A percentile compares a stretch with the other conserved stretches of the same genome.
Conservation (phyloP, 2,888 invertebrate genomes). For the Cacoxenus indagator region DNA sequence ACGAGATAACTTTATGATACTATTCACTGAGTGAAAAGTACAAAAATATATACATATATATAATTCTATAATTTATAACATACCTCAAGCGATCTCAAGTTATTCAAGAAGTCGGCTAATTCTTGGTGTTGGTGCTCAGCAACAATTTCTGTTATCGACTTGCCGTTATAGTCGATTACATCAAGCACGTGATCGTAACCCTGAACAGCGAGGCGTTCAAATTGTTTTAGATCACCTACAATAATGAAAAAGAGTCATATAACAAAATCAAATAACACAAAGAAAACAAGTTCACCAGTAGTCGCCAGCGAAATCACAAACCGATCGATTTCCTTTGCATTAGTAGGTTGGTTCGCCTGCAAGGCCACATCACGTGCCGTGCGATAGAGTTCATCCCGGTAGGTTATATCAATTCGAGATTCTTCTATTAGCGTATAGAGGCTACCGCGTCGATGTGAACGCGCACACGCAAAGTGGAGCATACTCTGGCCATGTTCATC, state of each 20-base stretch:
- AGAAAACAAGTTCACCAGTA: too few relatives aligned
- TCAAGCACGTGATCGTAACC: constrained; percentile 91
- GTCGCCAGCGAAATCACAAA: constrained; percentile 84
- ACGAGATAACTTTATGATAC: not conserved
- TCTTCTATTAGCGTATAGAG: constrained; percentile 85
- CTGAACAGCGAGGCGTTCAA: constrained; percentile 76
- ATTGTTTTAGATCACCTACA: constrained; percentile 76
- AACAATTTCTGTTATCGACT: constrained; percentile 79
- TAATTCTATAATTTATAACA: too few relatives aligned
- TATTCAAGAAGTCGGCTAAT: constrained; percentile 79
- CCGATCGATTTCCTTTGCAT: constrained; percentile 85
- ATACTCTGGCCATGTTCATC: constrained; percentile 93
- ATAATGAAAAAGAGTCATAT: not conserved
- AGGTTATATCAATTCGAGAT: constrained; percentile 83
- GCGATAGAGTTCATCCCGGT: constrained; percentile 87
- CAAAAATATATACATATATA: not conserved
- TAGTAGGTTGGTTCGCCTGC: constrained; percentile 83
- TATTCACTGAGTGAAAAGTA: too few relatives aligned
- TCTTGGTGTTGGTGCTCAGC: constrained; percentile 78
- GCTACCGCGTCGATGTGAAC: constrained; percentile 85
- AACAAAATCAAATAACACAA: too few relatives aligned
- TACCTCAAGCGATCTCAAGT: constrained; percentile 83
- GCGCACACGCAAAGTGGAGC: constrained; percentile 88
- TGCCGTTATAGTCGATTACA: constrained; percentile 80
- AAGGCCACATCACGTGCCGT: constrained; percentile 89